Evolutionary conservation across 2,797 vertebrate species (phyloP), one percentile per base, ranked within the genome.

Genomic region (Periparus ater): DNA sequence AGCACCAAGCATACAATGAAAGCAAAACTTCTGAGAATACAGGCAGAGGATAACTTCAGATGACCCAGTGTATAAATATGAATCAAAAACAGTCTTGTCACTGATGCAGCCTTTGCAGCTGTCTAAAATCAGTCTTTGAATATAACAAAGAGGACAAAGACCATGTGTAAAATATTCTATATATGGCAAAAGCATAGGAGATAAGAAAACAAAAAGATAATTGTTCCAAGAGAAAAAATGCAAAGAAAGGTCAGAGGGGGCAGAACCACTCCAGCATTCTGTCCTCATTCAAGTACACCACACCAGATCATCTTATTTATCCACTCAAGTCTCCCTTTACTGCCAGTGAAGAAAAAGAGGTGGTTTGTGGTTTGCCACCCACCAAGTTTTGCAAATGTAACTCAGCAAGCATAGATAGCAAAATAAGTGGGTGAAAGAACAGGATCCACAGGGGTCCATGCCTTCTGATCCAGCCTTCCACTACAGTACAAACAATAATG

Each of bases 391-490:
- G 18, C 60, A 74, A 73, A 50, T 10, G 4, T 70, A 83, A 67
- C 38, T 81, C 62, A 32, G 20, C 13, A 60, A 55, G 6, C 7
- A 26, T 3, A 30, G 20, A 26, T 5, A 61, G 17, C 36, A 55
- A 79, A 62, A 38, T 55, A 27, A 68, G 27, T 17, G 34, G 19
- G 18, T 71, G 54, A 50, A 85, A 71, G n/a, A 74, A 63, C 10
- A 80, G 17, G 3, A 10, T 21, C 13, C 10, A 9, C 14, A 73
- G 8, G 13, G 25, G 29, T 51, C 4, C 0, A 0, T 13, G 45
- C 34, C 58, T 86, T 62, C 60, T 66, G 61, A n/a, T 82, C n/a
- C 67, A 79, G 29, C 19, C 36, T 71, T 51, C 53, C 0, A 0
- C 54, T 34, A 30, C 7, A 77, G 29, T 18, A 81, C 51, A 44